phyloP scores from a whole-genome alignment of 35 echinoderm and acorn worm genomes.

The Apostichopus parvimensis region DNA sequence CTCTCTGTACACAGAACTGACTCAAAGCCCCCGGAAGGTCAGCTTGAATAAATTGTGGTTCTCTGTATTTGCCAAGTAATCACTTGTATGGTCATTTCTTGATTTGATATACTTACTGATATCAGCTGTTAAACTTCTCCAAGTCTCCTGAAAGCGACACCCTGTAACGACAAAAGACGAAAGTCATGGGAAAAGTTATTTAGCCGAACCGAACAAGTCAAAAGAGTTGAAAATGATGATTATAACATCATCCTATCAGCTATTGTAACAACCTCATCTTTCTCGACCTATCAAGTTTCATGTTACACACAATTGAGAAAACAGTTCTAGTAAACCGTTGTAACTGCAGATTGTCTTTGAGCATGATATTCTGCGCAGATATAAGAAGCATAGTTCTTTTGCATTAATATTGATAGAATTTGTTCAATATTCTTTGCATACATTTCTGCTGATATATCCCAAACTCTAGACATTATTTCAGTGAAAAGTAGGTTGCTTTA shows the following conservation, averaged over 20 bases:
- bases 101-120: slow-evolving; percentile 62
- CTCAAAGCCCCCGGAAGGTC: not conserved
- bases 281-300: not conserved
- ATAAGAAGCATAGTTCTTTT: too few relatives aligned
- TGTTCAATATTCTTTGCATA: too few relatives aligned
- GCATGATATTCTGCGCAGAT: too few relatives aligned
- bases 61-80: not conserved
- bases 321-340: not conserved
- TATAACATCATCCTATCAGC: too few relatives aligned
- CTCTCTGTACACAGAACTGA: not conserved
- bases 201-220: not conserved
- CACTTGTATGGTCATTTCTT: not conserved
- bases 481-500: too few relatives aligned
- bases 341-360: not conserved
- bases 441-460: too few relatives aligned
- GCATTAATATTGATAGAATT: too few relatives aligned
- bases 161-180: slow-evolving; percentile 42
- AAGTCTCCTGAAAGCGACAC: slow-evolving; percentile 78
- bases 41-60: not conserved
- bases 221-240: not conserved
- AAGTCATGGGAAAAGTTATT: not conserved
- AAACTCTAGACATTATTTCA: too few relatives aligned
- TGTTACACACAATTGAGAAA: not conserved
- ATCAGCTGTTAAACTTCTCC: slow-evolving; percentile 81
- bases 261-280: too few relatives aligned